Evolutionary conservation across 2,888 invertebrate genomes (phyloP).

Genomic region (Hofmannophila pseudospretella): DNA sequence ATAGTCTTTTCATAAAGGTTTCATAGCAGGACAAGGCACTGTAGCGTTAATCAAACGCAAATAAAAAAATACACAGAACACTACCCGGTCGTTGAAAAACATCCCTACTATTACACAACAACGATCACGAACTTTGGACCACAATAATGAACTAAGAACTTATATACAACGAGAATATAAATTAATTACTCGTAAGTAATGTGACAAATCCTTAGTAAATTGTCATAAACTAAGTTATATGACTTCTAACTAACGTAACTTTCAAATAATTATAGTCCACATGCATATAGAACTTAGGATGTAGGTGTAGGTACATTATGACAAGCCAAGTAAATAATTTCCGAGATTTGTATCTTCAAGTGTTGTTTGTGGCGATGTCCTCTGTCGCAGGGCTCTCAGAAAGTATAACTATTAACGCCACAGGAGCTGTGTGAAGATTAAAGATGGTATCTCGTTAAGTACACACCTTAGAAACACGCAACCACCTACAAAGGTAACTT

Average conservation of each 20-base stretch:
- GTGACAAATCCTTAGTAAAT: too few species aligned
- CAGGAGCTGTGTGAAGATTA: constrained; percentile 27
- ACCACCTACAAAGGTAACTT: constrained; percentile 13
- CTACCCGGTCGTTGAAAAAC: too few species aligned
- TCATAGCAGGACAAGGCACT: constrained; percentile 31
- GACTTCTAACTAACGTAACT: too few species aligned
- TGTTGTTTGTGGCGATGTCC: constrained; percentile 15
- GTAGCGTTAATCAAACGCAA: constrained; percentile 43
- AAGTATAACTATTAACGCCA: constrained; percentile 6
- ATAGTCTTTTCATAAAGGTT: constrained; percentile 52
- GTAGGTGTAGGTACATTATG: too few species aligned
- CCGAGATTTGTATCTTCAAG: constrained; percentile 11
- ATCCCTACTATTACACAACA: too few species aligned
- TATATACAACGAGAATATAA: too few species aligned
- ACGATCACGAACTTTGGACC: too few species aligned
- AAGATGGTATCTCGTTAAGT: constrained; percentile 34
- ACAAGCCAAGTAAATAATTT: constrained; percentile 4
- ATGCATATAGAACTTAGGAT: too few species aligned
- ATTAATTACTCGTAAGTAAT: too few species aligned
- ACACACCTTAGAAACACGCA: constrained; percentile 29
- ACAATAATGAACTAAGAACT: too few species aligned
- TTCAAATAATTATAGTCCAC: too few species aligned
- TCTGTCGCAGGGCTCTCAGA: constrained; percentile 7
- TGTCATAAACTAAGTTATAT: too few species aligned
- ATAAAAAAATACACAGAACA: constrained; percentile 30